phyloP scores from a whole-genome alignment of 2,113 vertebrate species.

The Myotis davidii region DNA sequence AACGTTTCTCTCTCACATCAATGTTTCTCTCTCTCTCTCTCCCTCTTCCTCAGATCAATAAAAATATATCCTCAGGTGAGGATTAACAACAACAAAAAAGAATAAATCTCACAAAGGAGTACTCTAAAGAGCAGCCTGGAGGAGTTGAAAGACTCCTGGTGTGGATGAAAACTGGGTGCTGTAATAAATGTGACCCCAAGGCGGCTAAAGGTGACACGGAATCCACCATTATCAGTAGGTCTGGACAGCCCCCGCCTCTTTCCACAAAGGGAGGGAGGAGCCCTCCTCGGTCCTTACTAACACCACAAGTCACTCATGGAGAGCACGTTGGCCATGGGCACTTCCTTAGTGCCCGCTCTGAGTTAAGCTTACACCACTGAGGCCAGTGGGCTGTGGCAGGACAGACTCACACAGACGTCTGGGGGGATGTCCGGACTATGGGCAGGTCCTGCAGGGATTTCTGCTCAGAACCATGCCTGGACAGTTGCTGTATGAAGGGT shows the following conservation, averaged over 20 bases:
- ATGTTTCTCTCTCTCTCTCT: no score
- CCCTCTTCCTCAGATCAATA: background rate
- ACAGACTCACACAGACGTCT: background rate
- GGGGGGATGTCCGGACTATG: fast-evolving
- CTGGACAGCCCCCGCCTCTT: fast-evolving
- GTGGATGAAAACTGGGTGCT: background rate
- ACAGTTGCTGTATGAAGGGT: background rate
- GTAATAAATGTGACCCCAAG: background rate
- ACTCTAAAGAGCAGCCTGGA: background rate
- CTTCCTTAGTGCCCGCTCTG: background rate
- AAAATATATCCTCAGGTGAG: background rate
- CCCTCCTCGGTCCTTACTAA: background rate
- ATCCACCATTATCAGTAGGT: fast-evolving
- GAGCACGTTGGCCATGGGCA: fast-evolving
- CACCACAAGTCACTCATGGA: background rate
- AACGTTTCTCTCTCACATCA: background rate
- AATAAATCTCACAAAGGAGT: background rate
- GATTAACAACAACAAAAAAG: background rate
- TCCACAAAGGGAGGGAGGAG: no score
- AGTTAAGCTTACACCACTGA: background rate
- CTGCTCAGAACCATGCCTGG: background rate
- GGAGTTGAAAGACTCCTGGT: background rate
- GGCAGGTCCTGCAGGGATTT: background rate
- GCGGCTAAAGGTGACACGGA: fast-evolving
- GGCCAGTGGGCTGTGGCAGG: background rate